Evolutionary conservation across 2,113 vertebrate species (phyloP), one percentile per base, ranked within the genome.

Genomic region (Ginglymostoma cirratum): DNA sequence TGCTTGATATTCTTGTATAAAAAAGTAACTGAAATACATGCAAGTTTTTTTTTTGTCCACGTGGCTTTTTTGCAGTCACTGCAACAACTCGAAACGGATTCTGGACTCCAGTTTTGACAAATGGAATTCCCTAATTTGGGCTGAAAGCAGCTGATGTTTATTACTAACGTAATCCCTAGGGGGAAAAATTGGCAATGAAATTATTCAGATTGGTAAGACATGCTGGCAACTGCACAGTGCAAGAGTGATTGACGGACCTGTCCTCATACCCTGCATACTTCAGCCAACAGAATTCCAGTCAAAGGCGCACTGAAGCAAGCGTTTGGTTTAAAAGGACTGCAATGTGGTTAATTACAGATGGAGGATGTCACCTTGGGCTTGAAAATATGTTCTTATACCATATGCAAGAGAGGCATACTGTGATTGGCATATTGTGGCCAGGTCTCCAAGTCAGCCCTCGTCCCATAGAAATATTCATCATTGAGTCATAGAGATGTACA

Each of bases 121-220:
- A 70, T 94, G 7, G 23, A 94, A 94, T 45, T 45, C 21, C 93
- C 93, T 90, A 94, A 94, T 94, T 70, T 94, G 93, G 92, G 23
- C 38, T 48, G 24, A 93, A 94, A 45, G 93, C 27, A 70, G 67
- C 93, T 94, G 38, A 24, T 94, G 67, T 69, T 94, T 94, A 94
- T 48, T 94, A n/a, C 66, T 94, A 66, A 70, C 2, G 23, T 70
- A 48, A 94, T 94, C 38, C 38, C 70, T 70, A 14, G 21, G 23
- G 42, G 70, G 45, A 72, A 70, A 70, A 70, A 70, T 94, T 94
- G 90, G 23, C 93, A 94, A 42, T n/a, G 3, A 8, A 38, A n/a
- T 24, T 42, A 67, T 94, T 94, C 92, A 69, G 66, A 69, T 17
- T 69, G 38, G 69, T 65, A 38, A 94, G 34, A 69, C 42, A 66